These are phyloP conservation scores for Lophura nycthemera DNA, from an alignment of 2,113 vertebrate species.

Conservation along the genomic window DNA sequence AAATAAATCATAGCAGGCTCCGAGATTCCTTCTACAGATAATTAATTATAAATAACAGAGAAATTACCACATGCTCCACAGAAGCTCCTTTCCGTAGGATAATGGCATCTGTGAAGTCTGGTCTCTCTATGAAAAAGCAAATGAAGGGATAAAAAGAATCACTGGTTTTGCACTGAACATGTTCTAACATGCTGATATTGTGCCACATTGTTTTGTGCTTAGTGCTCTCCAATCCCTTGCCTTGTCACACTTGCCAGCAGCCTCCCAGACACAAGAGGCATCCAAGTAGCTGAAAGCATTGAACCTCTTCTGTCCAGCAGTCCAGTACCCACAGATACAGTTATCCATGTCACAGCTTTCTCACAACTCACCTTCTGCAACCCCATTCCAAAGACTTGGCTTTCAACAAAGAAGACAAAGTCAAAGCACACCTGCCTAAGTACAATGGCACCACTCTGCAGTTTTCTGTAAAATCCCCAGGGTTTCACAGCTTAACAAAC, in stretches of 20 bases:
- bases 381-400: not conserved
- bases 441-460: not conserved
- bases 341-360: not conserved
- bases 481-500: not conserved
- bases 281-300: not conserved
- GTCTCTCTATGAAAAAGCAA: conserved; percentile 84
- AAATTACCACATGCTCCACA: conserved; percentile 95
- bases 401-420: not conserved
- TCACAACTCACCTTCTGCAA: not conserved
- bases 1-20: not conserved
- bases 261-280: not conserved
- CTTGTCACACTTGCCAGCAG: not conserved
- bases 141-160: not conserved
- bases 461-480: not conserved
- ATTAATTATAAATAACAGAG: conserved; percentile 1
- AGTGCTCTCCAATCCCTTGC: not conserved
- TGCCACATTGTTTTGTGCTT: not conserved
- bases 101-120: conserved; percentile 94
- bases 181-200: not conserved
- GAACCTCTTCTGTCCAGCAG: not conserved
- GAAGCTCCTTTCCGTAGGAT: conserved; percentile 94
- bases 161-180: not conserved
- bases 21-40: not conserved
- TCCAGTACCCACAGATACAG: not conserved
- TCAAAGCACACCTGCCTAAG: not conserved